These are phyloP conservation scores for Apocheima hispidaria DNA, from an alignment of 2,888 invertebrate genomes.

Conservation along the genomic window DNA sequence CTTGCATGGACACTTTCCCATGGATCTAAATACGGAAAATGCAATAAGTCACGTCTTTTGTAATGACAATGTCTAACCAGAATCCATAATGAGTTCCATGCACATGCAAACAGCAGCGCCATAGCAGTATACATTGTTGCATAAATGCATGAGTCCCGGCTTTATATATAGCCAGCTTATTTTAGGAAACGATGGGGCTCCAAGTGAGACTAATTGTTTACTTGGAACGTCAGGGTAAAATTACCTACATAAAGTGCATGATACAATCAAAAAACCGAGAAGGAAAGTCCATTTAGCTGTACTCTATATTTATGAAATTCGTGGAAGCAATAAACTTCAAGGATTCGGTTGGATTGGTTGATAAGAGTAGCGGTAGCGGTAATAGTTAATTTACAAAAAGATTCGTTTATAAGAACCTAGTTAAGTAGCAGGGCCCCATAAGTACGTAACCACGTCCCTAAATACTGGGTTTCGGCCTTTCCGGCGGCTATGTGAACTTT, in stretches of 20 bases:
- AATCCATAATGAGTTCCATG: constrained; percentile 28
- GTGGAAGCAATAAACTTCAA: too few species aligned
- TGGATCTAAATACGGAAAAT: constrained; percentile 17
- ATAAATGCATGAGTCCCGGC: constrained; percentile 28
- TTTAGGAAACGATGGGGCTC: constrained; percentile 28
- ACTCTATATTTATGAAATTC: too few species aligned
- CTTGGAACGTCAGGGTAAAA: constrained; percentile 4
- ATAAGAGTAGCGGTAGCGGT: too few species aligned
- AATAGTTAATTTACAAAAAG: too few species aligned
- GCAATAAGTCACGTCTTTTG: constrained; percentile 19
- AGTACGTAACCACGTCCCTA: too few species aligned
- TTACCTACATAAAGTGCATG: neutral
- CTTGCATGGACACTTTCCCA: constrained; percentile 1
- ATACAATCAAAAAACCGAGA: too few species aligned
- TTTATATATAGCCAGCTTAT: constrained; percentile 25
- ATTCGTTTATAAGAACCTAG: too few species aligned
- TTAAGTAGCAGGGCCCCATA: too few species aligned
- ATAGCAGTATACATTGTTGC: constrained; percentile 8
- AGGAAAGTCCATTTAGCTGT: too few species aligned
- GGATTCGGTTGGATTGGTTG: too few species aligned
- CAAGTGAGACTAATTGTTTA: constrained; percentile 24
- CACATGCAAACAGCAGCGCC: neutral
- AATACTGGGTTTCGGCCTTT: too few species aligned
- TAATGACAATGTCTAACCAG: constrained; percentile 13
- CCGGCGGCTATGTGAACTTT: too few species aligned